phyloP scores from a whole-genome alignment of 2,888 invertebrate species.

The Cremastinae sp. region DNA sequence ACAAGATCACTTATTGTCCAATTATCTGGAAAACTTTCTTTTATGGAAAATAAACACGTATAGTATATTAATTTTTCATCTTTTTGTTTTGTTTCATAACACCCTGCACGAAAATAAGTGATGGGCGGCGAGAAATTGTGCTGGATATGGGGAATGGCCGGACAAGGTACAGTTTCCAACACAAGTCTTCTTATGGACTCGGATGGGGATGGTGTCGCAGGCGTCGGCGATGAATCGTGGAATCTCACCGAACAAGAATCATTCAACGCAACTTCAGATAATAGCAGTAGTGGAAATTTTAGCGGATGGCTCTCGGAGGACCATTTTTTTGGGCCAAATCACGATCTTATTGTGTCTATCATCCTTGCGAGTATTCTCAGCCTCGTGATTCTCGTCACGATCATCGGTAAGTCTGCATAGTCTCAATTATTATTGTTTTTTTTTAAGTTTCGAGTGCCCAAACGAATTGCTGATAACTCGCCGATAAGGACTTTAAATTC shows the following conservation, averaged over 20 bases:
- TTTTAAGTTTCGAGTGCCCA: no score
- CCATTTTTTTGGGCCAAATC: constrained; percentile 57
- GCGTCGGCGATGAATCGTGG: constrained; percentile 58
- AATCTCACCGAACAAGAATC: constrained; percentile 67
- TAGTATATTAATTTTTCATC: neutral
- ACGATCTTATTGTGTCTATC: constrained; percentile 68
- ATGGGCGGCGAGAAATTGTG: constrained; percentile 73
- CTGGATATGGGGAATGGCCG: constrained; percentile 71
- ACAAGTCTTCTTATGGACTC: constrained; percentile 65
- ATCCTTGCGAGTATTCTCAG: constrained; percentile 68
- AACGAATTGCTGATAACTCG: no score
- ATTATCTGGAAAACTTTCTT: no score
- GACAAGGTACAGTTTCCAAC: constrained; percentile 66
- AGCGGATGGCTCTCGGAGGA: constrained; percentile 47
- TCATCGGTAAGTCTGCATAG: constrained; percentile 69
- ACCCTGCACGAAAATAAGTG: constrained; percentile 60
- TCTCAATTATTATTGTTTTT: neutral
- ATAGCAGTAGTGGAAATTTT: constrained; percentile 36
- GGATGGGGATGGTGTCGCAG: constrained; percentile 47
- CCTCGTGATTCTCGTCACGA: constrained; percentile 71
- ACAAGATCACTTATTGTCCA: no score
- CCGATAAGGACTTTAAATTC: no score
- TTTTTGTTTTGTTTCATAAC: constrained; percentile 22
- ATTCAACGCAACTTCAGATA: constrained; percentile 64
- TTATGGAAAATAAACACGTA: no score